phyloP scores from a whole-genome alignment of 2,797 vertebrate species.

The Sebastes kiyomatsui region DNA sequence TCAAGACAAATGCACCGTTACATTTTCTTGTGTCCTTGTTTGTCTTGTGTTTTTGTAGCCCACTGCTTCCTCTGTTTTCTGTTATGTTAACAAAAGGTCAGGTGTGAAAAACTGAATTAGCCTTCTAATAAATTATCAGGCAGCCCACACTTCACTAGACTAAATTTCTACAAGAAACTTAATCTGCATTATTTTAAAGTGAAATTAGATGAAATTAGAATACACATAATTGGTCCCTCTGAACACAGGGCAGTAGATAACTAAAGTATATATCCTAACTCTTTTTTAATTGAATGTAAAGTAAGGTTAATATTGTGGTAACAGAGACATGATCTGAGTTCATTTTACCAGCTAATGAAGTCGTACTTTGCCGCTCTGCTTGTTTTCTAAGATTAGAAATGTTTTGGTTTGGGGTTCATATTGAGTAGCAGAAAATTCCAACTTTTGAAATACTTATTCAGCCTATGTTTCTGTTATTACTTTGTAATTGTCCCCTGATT shows the following conservation, averaged over 20 bases:
- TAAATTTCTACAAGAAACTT: not conserved
- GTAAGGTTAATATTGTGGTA: not conserved
- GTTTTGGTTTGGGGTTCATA: not conserved
- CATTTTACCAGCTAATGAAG: not conserved
- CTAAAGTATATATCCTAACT: not conserved
- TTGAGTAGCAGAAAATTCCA: not conserved
- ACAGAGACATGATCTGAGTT: not conserved
- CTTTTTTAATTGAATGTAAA: not conserved
- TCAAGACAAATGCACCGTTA: not conserved
- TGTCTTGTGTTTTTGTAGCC: not conserved
- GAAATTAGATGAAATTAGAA: constrained; percentile 20
- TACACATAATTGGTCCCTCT: constrained; percentile 13
- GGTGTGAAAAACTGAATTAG: constrained; percentile 6
- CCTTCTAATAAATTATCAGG: constrained; percentile 1
- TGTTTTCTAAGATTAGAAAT: constrained; percentile 22
- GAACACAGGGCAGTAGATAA: not conserved
- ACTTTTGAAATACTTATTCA: constrained; percentile 24
- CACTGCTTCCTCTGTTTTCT: constrained; percentile 8
- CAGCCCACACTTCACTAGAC: not conserved
- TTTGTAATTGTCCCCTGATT: constrained; percentile 56
- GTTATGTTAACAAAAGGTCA: constrained; percentile 27
- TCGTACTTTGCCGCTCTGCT: not conserved
- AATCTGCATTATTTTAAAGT: constrained; percentile 14
- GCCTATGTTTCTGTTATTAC: constrained; percentile 25
- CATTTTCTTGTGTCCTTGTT: not conserved